phyloP scores from a whole-genome alignment of 2,113 vertebrate genomes.

The Sciurus niger region DNA sequence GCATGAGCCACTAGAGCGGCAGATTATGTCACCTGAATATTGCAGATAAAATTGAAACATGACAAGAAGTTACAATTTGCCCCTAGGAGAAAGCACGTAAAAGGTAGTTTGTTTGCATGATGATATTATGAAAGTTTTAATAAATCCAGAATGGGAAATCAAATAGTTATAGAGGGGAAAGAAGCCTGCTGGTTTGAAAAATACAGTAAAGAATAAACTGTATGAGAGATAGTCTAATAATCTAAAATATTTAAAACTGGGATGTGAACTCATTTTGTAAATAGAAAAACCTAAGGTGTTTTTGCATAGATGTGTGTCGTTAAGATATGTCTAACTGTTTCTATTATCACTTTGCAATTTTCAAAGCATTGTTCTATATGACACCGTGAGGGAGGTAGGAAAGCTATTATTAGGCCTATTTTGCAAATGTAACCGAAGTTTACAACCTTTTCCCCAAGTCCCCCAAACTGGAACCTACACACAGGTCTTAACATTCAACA shows the following conservation, averaged over 20 bases:
- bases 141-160: slow-evolving; percentile 16
- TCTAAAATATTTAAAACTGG: slow-evolving; percentile 54
- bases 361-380: background rate
- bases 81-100: slow-evolving; percentile 44
- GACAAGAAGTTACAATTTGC: slow-evolving; percentile 62
- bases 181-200: slow-evolving; percentile 50
- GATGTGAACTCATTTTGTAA: slow-evolving; percentile 46
- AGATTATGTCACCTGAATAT: slow-evolving; percentile 44
- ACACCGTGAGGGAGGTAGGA: background rate
- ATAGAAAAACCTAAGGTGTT: slow-evolving; percentile 19
- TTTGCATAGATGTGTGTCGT: background rate
- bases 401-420: background rate
- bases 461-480: background rate
- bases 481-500: slow-evolving; percentile 41
- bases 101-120: slow-evolving; percentile 63
- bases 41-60: slow-evolving; percentile 70
- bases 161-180: background rate
- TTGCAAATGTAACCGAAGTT: slow-evolving; percentile 31
- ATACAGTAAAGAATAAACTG: slow-evolving; percentile 29
- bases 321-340: slow-evolving; percentile 23
- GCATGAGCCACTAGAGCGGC: slow-evolving; percentile 23
- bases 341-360: slow-evolving; percentile 18
- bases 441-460: slow-evolving; percentile 1
- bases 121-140: slow-evolving; percentile 39
- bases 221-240: background rate